Conservation (phyloP, 2,888 invertebrate genomes). For the Ochropacha duplaris region DNA sequence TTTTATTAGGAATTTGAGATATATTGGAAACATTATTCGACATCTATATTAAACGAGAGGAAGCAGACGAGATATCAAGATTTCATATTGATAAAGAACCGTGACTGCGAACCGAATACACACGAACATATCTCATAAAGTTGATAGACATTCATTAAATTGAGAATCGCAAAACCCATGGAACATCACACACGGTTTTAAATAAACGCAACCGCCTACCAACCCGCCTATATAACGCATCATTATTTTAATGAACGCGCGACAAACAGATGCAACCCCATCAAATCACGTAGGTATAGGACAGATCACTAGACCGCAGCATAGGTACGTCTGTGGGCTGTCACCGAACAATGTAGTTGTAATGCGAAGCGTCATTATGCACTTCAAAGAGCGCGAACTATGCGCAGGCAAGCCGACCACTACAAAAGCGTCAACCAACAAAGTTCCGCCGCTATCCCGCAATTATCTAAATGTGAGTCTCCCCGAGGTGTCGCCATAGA, state of each 20-base stretch:
- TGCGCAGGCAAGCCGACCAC: slow-evolving; percentile 26
- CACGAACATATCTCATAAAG: not conserved
- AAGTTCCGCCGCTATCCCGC: slow-evolving; percentile 66
- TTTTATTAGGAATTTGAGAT: not conserved
- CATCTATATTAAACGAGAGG: no score
- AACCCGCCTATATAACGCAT: slow-evolving; percentile 17
- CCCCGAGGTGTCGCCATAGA: slow-evolving; percentile 52
- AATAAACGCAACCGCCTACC: slow-evolving; percentile 1
- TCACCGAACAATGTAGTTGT: slow-evolving; percentile 57
- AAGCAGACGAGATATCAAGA: not conserved
- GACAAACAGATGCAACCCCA: slow-evolving; percentile 24
- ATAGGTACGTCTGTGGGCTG: slow-evolving; percentile 15
- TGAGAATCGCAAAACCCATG: not conserved
- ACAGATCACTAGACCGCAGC: slow-evolving; percentile 16
- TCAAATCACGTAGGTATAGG: slow-evolving; percentile 30
- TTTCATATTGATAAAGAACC: not conserved
- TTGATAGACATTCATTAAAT: not conserved
- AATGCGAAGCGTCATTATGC: slow-evolving; percentile 58
- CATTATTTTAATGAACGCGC: slow-evolving; percentile 51
- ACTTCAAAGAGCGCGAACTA: slow-evolving; percentile 63
- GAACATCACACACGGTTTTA: not conserved
- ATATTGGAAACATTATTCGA: not conserved
- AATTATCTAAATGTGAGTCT: slow-evolving; percentile 75
- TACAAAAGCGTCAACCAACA: slow-evolving; percentile 64
- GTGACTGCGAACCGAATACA: not conserved